phyloP scores from a whole-genome alignment of 2,888 invertebrate species.

The Agrochola circellaris region DNA sequence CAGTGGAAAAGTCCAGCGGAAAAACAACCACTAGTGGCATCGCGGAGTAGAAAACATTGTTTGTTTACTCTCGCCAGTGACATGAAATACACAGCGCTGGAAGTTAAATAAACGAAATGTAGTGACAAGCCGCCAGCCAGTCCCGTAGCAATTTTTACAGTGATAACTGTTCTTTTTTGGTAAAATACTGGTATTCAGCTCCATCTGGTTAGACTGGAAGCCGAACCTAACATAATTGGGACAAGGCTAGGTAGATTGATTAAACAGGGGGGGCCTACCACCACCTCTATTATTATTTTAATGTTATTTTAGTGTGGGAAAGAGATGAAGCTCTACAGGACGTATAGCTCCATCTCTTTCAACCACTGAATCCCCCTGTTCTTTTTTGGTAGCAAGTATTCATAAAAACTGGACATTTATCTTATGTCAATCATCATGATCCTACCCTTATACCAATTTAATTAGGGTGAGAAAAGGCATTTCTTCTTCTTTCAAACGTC shows the following conservation, averaged over 20 bases:
- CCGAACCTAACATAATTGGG: background rate
- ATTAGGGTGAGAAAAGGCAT: no score
- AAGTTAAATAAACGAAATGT: background rate
- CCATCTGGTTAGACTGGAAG: background rate
- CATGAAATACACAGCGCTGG: slow-evolving; percentile 21
- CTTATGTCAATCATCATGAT: background rate
- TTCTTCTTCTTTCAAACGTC: background rate
- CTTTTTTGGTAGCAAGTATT: background rate
- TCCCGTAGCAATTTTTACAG: background rate
- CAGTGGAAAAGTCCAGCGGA: slow-evolving; percentile 51
- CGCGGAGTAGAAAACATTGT: slow-evolving; percentile 21
- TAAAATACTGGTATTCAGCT: background rate
- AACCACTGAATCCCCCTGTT: no score
- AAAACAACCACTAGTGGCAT: slow-evolving; percentile 29
- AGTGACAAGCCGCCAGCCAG: background rate
- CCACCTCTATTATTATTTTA: no score
- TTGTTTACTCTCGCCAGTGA: slow-evolving; percentile 32
- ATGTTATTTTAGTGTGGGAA: no score
- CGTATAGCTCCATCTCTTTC: no score
- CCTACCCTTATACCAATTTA: background rate
- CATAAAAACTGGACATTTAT: background rate
- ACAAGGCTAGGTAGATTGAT: background rate
- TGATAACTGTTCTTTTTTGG: background rate
- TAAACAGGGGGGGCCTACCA: background rate
- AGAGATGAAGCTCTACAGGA: no score